These are phyloP conservation scores for Drosophila suzukii DNA, from an alignment of 1,140 invertebrate genomes.

Conservation along the genomic window DNA sequence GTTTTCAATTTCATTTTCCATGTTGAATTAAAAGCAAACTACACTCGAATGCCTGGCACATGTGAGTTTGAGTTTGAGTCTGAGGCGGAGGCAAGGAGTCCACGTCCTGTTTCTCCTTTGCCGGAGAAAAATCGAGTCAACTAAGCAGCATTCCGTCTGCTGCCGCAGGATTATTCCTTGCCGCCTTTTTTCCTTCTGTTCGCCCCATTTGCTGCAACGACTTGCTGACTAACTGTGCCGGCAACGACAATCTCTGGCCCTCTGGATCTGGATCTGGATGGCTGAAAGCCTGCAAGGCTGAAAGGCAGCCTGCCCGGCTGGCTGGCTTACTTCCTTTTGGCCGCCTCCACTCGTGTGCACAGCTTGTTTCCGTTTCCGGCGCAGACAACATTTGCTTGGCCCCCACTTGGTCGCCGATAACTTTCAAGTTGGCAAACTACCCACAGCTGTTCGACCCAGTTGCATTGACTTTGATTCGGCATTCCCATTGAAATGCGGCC, in stretches of 20 bases:
- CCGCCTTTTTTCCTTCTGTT: slow-evolving; percentile 32
- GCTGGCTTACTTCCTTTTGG: slow-evolving; percentile 64
- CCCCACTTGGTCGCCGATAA: slow-evolving; percentile 54
- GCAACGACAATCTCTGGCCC: slow-evolving; percentile 45
- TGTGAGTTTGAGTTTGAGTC: neutral
- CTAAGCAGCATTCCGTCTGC: slow-evolving; percentile 43
- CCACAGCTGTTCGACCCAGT: slow-evolving; percentile 49
- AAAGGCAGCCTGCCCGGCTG: neutral
- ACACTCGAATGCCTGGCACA: slow-evolving; percentile 48
- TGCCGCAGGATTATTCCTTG: slow-evolving; percentile 45
- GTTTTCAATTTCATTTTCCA: slow-evolving; percentile 76
- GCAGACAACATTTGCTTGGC: slow-evolving; percentile 72
- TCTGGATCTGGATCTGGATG: slow-evolving; percentile 9
- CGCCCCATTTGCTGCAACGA: slow-evolving; percentile 58
- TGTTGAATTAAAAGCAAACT: slow-evolving; percentile 68
- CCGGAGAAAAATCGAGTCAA: slow-evolving; percentile 20
- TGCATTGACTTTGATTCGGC: slow-evolving; percentile 53
- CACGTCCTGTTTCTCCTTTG: neutral
- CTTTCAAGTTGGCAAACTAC: slow-evolving; percentile 50
- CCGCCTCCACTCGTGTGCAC: slow-evolving; percentile 71
- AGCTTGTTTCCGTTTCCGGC: slow-evolving; percentile 75
- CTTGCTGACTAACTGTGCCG: slow-evolving; percentile 52
- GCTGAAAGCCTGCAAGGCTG: slow-evolving; percentile 1
- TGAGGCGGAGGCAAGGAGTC: slow-evolving; percentile 4
- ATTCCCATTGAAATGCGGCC: slow-evolving; percentile 41